Evolutionary conservation across 2,888 invertebrate genomes (phyloP).

Genomic region (Andrena fulva): DNA sequence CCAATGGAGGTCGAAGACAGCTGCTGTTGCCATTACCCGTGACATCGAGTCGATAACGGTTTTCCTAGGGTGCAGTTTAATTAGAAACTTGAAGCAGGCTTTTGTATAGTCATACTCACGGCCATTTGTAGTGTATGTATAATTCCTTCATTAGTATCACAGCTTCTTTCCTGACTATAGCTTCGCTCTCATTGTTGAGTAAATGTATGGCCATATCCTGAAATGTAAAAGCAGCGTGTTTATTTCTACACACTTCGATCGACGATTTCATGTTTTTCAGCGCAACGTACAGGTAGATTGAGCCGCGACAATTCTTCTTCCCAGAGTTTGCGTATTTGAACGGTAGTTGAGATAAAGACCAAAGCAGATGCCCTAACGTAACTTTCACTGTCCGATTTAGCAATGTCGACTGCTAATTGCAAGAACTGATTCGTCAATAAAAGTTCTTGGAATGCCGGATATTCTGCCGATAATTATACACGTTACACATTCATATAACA

Average conservation of each 20-base stretch:
- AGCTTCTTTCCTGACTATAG: constrained; percentile 91
- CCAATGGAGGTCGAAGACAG: constrained; percentile 92
- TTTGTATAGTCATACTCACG: constrained; percentile 76
- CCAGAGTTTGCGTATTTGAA: constrained; percentile 89
- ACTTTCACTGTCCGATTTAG: constrained; percentile 89
- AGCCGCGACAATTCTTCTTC: constrained; percentile 87
- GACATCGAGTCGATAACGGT: constrained; percentile 86
- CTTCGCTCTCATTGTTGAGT: constrained; percentile 90
- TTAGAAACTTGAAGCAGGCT: constrained; percentile 3
- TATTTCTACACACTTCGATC: constrained; percentile 77
- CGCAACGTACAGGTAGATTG: constrained; percentile 87
- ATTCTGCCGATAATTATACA: constrained; percentile 86
- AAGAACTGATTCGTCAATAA: constrained; percentile 89
- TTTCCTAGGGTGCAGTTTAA: constrained; percentile 72
- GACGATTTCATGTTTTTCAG: constrained; percentile 38
- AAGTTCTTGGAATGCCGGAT: constrained; percentile 91
- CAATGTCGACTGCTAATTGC: constrained; percentile 88
- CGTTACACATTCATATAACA: not conserved
- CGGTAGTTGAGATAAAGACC: constrained; percentile 89
- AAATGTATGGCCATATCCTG: constrained; percentile 86
- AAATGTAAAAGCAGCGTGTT: constrained; percentile 70
- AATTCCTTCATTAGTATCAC: constrained; percentile 89
- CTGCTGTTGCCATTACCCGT: constrained; percentile 88
- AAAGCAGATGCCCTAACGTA: constrained; percentile 92
- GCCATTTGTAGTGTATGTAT: constrained; percentile 88